Evolutionary conservation across 2,797 vertebrate species (phyloP), one percentile per base, ranked within the genome.

Genomic region (Austrolebias charrua): DNA sequence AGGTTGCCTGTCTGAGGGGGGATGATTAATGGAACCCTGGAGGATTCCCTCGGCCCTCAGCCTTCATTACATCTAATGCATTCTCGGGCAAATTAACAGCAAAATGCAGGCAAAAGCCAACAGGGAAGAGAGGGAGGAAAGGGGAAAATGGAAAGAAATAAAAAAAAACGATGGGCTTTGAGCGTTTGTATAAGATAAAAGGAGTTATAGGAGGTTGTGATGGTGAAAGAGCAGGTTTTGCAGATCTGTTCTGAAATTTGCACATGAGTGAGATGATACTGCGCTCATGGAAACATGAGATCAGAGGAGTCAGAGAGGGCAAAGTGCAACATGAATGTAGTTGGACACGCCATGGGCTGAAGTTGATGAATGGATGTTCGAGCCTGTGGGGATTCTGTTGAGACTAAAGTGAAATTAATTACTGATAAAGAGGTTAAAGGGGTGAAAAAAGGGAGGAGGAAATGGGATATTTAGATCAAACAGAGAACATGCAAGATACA

Each of bases 11-110:
- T 96, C 95, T 95, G 94, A 95, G 94, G 94, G 94, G 91, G 89
- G 86, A 94, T 95, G 95, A 96, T 96, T 96, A 95, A 96, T 95
- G 94, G 93, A 93, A 88, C 95, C 94, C 95, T 94, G 92, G 93
- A 96, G 95, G 94, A 94, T 95, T 94, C 93, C 94, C 94, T 95
- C 92, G 93, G 94, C 94, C 95, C 95, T 95, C 94, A 91, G 93
- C 94, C 94, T 95, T 94, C 93, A 94, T 94, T 94, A 94, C 91
- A 90, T 91, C 93, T 94, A 94, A 94, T 94, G 92, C 92, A 93
- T 94, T 94, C 93, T 92, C 93, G 90, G 92, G 93, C 93, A 94
- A 94, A 94, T 94, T 94, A 94, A 94, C 93, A 89, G 88, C 88
- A 87, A 91, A 90, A 87, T 80, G 81, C 86, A 81, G 83, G 88